A percentile compares a stretch with the other conserved stretches of the same genome.
Conservation (phyloP, 2,113 vertebrate genomes). For the Geococcyx californianus region DNA sequence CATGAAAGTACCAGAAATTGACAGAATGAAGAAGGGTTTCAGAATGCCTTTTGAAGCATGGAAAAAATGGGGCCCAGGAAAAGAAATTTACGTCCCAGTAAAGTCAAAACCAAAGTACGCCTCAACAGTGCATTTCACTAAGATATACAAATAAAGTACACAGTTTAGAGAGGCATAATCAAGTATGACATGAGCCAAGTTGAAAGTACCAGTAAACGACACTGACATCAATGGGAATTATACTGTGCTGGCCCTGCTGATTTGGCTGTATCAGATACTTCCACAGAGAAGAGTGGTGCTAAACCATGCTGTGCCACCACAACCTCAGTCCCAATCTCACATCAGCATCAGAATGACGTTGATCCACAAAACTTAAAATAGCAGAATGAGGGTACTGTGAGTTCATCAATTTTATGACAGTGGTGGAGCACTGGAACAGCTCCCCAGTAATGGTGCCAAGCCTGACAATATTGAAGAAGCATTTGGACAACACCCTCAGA, state of each 20-base stretch:
- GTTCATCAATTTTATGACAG: not conserved
- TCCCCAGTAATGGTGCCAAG: too few species aligned
- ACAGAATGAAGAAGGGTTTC: not conserved
- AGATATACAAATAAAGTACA: not conserved
- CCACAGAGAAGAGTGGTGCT: not conserved
- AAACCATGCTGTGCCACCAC: not conserved
- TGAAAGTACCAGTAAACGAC: not conserved
- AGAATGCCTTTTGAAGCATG: not conserved
- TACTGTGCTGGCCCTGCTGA: not conserved
- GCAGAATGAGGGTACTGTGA: not conserved
- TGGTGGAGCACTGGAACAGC: too few species aligned
- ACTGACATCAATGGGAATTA: not conserved
- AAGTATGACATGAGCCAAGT: not conserved
- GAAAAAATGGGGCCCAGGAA: not conserved
- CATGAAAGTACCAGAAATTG: not conserved
- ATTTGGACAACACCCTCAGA: too few species aligned
- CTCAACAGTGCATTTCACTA: not conserved
- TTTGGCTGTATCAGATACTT: not conserved
- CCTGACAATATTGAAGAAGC: too few species aligned
- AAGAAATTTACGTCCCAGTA: not conserved
- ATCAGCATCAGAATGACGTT: not conserved
- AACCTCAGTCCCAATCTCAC: not conserved
- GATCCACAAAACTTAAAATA: not conserved
- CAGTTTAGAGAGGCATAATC: not conserved
- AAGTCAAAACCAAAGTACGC: not conserved